phyloP scores from a whole-genome alignment of 2,113 vertebrate genomes.

The Pluvianellus socialis region DNA sequence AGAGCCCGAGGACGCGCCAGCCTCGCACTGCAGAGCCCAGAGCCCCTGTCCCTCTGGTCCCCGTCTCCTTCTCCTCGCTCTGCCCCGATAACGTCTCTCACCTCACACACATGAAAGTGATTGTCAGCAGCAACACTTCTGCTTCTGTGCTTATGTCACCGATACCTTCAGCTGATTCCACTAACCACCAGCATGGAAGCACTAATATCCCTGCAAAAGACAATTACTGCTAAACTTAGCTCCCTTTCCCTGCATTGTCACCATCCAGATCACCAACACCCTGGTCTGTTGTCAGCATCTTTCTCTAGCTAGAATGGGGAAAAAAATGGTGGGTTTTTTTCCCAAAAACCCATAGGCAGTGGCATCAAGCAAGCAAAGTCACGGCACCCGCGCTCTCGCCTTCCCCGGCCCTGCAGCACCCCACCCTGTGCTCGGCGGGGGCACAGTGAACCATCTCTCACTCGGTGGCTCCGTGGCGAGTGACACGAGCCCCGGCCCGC shows the following conservation, averaged over 20 bases:
- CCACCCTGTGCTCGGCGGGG: fast-evolving
- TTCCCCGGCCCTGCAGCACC: not conserved
- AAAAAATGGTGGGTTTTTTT: not conserved
- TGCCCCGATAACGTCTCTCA: not conserved
- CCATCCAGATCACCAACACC: not conserved
- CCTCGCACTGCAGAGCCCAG: not conserved
- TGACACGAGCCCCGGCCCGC: fast-evolving
- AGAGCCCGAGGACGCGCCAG: fast-evolving
- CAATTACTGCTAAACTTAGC: slow-evolving; percentile 71
- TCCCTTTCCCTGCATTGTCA: slow-evolving; percentile 9
- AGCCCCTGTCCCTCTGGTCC: not conserved
- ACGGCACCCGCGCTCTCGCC: fast-evolving
- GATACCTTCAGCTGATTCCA: slow-evolving; percentile 44
- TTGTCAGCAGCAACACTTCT: not conserved
- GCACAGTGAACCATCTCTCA: too few species aligned
- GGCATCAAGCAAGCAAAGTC: not conserved
- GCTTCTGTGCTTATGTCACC: not conserved
- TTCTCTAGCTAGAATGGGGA: not conserved
- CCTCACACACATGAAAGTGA: not conserved
- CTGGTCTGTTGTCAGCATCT: not conserved
- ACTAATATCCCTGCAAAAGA: slow-evolving; percentile 57
- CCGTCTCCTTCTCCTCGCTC: not conserved
- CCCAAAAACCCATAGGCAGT: not conserved
- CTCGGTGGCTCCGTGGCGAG: not conserved
- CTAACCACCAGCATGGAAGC: slow-evolving; percentile 15